Conservation (phyloP, 2,113 vertebrate genomes). For the Antennarius striatus region DNA sequence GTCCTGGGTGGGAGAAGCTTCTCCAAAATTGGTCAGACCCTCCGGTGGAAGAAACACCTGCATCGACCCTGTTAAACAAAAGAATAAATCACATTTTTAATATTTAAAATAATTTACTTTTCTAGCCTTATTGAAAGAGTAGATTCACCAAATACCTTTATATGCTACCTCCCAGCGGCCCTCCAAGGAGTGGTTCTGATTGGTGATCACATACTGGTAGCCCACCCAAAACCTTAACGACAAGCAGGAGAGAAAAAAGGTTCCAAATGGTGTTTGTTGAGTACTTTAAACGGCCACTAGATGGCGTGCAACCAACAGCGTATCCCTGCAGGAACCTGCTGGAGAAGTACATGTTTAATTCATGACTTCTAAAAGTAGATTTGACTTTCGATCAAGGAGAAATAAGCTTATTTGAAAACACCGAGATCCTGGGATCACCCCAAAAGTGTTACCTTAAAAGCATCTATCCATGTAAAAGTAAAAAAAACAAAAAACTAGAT, state of each 20-base stretch:
- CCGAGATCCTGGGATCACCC: no score
- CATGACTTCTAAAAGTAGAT: no score
- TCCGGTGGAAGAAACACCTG: conserved; percentile 94
- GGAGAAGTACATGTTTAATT: no score
- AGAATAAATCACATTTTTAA: not conserved
- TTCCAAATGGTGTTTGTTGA: not conserved
- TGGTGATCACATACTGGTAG: conserved; percentile 96
- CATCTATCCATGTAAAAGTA: no score
- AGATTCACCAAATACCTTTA: conserved; percentile 81
- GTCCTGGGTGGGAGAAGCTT: conserved; percentile 85
- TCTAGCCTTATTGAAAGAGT: not conserved
- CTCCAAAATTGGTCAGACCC: conserved; percentile 79
- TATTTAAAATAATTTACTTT: not conserved
- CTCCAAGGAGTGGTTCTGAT: conserved; percentile 88
- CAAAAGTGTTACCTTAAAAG: no score
- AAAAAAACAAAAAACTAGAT: no score
- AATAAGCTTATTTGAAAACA: no score
- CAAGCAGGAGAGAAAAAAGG: not conserved
- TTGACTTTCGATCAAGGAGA: no score
- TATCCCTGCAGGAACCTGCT: no score
- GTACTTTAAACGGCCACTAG: not conserved
- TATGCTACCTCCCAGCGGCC: conserved; percentile 96
- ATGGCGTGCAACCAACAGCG: no score
- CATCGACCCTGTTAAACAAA: conserved; percentile 81
- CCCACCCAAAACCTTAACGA: conserved; percentile 93